Conservation (phyloP, 1,140 invertebrate genomes). For the Anthonomus grandis region DNA sequence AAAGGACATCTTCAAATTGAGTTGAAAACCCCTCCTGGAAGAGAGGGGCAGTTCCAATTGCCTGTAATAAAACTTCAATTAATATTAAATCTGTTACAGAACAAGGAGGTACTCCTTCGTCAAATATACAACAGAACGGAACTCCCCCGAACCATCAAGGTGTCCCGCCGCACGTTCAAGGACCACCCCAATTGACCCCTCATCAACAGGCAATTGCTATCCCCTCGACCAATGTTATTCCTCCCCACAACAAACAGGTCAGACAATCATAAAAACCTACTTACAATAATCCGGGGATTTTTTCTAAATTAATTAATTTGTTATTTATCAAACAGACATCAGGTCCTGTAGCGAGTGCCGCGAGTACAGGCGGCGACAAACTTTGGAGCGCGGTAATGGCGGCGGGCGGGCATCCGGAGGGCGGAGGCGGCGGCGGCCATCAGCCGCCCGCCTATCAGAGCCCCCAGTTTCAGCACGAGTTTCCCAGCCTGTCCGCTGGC, state of each 20-base stretch:
- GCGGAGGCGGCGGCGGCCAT: slow-evolving; percentile 29
- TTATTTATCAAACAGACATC: slow-evolving; percentile 1
- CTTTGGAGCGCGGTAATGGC: slow-evolving; percentile 49
- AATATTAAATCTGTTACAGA: slow-evolving; percentile 7
- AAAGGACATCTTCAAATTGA: too few species aligned
- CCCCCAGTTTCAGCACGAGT: slow-evolving; percentile 80
- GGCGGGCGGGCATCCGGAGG: slow-evolving; percentile 25
- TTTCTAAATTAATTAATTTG: too few species aligned
- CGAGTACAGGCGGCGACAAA: slow-evolving; percentile 38
- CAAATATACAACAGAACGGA: slow-evolving; percentile 20
- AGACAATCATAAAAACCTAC: too few species aligned
- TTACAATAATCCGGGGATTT: too few species aligned
- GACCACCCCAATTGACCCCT: slow-evolving; percentile 34
- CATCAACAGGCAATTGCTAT: slow-evolving; percentile 45
- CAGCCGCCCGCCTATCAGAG: slow-evolving; percentile 63
- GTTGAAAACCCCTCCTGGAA: too few species aligned
- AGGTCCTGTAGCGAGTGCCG: slow-evolving; percentile 38
- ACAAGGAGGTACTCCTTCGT: slow-evolving; percentile 15
- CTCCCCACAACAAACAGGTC: slow-evolving; percentile 35
- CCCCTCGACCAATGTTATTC: slow-evolving; percentile 40
- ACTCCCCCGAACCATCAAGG: slow-evolving; percentile 10
- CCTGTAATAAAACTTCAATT: too few species aligned
- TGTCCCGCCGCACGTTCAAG: slow-evolving; percentile 10
- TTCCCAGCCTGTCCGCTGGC: slow-evolving; percentile 64
- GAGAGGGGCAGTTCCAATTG: too few species aligned